Conservation (phyloP, 2,113 vertebrate species). For the Microcebus ravelobensis region DNA sequence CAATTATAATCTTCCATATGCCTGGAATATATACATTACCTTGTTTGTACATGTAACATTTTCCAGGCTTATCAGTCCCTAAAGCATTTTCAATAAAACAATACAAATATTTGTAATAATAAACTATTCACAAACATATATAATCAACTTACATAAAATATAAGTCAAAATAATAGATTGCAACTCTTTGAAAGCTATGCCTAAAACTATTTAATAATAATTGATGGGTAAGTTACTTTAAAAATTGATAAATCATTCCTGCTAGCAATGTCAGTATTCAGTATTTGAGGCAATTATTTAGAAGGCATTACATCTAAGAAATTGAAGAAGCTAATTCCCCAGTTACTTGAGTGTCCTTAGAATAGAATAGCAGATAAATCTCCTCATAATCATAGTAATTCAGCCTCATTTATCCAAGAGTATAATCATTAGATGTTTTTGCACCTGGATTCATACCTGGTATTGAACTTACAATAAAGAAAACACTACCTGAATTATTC, state of each 20-base stretch:
- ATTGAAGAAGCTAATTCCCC: neutral
- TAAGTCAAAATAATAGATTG: neutral
- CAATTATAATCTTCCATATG: neutral
- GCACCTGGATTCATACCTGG: neutral
- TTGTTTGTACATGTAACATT: neutral
- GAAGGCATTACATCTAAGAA: neutral
- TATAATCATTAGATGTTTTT: neutral
- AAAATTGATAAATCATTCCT: neutral
- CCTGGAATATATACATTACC: neutral
- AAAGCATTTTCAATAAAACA: neutral
- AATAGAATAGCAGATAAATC: neutral
- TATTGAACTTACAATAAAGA: neutral
- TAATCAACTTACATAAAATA: neutral
- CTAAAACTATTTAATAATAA: neutral
- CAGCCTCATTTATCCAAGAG: neutral
- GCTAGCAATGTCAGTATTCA: neutral
- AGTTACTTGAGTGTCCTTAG: neutral
- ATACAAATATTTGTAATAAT: neutral
- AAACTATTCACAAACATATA: neutral
- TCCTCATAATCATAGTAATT: neutral
- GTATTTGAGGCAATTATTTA: neutral
- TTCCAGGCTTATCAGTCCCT: neutral
- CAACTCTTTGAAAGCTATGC: neutral
- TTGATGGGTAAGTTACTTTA: neutral
- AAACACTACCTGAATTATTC: neutral